Base-by-base conservation (phyloP, 2,888 invertebrate species). In the Deroplatys truncata region DNA sequence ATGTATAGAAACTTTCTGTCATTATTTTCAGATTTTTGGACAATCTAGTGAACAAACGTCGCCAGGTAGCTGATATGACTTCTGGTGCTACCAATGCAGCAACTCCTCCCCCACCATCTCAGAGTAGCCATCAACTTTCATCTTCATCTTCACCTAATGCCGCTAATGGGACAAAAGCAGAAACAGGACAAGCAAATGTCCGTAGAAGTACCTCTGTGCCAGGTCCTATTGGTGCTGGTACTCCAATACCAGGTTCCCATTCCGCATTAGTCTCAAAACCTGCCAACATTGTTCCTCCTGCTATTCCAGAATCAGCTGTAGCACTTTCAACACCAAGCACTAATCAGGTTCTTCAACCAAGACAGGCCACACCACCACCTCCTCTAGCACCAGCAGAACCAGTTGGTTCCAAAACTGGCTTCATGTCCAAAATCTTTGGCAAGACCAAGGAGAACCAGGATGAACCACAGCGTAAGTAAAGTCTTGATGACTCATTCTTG, bases 21-120 rank as follows among this genome's bases (percentile, higher is more conserved):
- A 2, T 31, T 31, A 31, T 43, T 43, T 43, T 56, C 90, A 93
- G 92, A 90, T 97, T 97, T 92, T 93, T 97, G 91, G 97, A 98
- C 91, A 95, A 95, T 91, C 94, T 98, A 88, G 96, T 96, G 1
- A 96, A 96, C 92, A 96, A 96, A 92, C 94, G 98, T 89, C 94
- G 97, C 29, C 96, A 96, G 92, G 95, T 96, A 90, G 96, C 96
- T 9, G 97, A 96, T 91, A 95, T 95, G 25, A 94, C 94, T 91
- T 95, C 95, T 13, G 94, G 88, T 72, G 90, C 89, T 28, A 35
- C 84, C 28, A 31, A 84, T 16, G 20, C 86, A n/a, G 16, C 89
- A n/a, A 49, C 84, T 28, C 49, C 85, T 25, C 83, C 49, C 83
- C 89, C 88, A 43, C 29, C 88, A 7, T 92, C 93, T 49, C 91